Evolutionary conservation across 37 sponge, comb jelly and placozoan genomes (phyloP).

Genomic region (Oopsacas minuta): DNA sequence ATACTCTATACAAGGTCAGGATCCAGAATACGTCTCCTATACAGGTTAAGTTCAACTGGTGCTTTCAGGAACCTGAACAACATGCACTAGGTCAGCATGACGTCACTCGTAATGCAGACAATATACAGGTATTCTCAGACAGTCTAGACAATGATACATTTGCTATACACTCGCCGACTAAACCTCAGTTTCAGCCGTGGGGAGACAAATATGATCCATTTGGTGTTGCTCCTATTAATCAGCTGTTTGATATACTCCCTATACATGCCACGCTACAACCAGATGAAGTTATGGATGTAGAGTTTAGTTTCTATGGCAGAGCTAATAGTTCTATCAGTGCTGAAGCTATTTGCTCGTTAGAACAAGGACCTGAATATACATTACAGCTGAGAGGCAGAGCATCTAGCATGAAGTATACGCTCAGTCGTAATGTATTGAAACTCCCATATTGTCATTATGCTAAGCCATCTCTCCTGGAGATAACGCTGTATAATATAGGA

Average conservation of each 20-base stretch:
- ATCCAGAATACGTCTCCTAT: conserved; percentile 76
- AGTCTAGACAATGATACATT: conserved; percentile 11
- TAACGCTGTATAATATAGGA: conserved; percentile 70
- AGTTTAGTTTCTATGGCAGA: conserved; percentile 89
- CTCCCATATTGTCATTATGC: conserved; percentile 34
- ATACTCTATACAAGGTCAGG: conserved; percentile 39
- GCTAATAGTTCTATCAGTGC: conserved; percentile 39
- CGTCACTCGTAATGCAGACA: conserved; percentile 37
- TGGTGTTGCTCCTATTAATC: neutral
- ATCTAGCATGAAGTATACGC: conserved; percentile 62
- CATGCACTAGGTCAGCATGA: conserved; percentile 20
- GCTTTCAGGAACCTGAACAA: conserved; percentile 55
- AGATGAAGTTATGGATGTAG: conserved; percentile 54
- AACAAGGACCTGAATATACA: conserved; percentile 79
- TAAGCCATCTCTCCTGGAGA: conserved; percentile 33
- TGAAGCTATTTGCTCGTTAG: conserved; percentile 67
- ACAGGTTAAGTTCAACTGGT: conserved; percentile 71
- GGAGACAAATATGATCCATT: neutral
- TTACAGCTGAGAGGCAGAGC: conserved; percentile 68
- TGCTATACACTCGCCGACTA: conserved; percentile 1
- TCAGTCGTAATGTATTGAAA: conserved; percentile 31
- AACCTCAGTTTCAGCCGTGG: neutral
- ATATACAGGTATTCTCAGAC: conserved; percentile 26
- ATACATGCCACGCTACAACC: conserved; percentile 65
- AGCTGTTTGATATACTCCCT: conserved; percentile 97